Base-by-base conservation (phyloP, 1,140 invertebrate species). In the Cotesia typhae region DNA sequence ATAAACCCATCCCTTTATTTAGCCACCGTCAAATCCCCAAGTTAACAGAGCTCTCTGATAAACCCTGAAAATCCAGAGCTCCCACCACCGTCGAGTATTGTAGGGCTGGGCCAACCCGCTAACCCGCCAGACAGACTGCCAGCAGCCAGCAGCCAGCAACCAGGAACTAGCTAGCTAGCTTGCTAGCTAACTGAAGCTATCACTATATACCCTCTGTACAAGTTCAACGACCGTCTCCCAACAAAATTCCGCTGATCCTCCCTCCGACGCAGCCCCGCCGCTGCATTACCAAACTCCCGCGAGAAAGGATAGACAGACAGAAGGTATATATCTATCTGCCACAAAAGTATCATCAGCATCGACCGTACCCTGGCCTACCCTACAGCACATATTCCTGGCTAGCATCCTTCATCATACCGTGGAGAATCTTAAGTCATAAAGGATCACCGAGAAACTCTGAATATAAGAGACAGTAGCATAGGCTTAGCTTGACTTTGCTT, bases 201-300 rank as follows among this genome's bases (percentile, higher is more conserved):
- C 28, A 28, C 28, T 28, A 28, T 28, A 28, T 28, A 28, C 28
- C 28, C 60, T 14, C 37, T 20, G 36, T n/a, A 37, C 67, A 72
- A 38, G 71, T 72, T 72, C 71, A 72, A 72, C 57, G 71, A 72
- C 71, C 71, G 71, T 72, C 71, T 67, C 61, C 64, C 60, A 57
- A 55, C 52, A 51, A 36, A 35, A 36, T 53, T 68, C 41, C 66
- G n/a, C 52, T 68, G 7, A 12, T 52, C 59, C 67, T 17, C 51
- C 67, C 17, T 59, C 37, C 47, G 53, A n/a, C 57, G 53, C 67
- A 59, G 41, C 61, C 70, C 59, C 59, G 53, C 47, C 17, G 20
- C 35, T 7, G 63, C 37, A 28, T 53, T 12, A 12, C 51, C 20
- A 55, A 67, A 67, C 28, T 67, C 65, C 47, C 51, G 12, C 6